phyloP scores from a whole-genome alignment of 2,888 invertebrate genomes.

The Eristalinus aeneus region DNA sequence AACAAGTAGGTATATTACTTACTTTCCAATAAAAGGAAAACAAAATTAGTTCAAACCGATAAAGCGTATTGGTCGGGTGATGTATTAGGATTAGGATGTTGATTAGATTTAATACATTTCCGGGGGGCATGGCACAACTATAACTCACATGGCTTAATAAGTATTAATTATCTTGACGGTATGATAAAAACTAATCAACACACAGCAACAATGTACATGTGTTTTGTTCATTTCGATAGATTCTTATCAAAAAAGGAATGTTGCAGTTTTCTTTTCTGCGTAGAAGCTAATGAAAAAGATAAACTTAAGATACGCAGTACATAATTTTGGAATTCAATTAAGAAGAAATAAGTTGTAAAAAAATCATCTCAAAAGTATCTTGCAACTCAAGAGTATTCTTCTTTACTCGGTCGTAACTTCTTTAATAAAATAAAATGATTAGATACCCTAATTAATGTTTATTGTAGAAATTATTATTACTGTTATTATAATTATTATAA shows the following conservation, averaged over 20 bases:
- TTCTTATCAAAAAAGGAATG: background rate
- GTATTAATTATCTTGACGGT: background rate
- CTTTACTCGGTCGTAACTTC: too few species aligned
- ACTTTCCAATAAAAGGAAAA: too few species aligned
- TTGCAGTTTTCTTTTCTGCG: background rate
- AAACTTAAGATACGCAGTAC: background rate
- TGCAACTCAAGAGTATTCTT: too few species aligned
- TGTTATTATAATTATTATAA: too few species aligned
- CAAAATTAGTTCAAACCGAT: background rate
- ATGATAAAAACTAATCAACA: background rate
- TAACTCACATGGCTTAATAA: background rate
- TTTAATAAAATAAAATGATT: too few species aligned
- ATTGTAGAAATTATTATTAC: too few species aligned
- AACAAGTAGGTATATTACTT: too few species aligned
- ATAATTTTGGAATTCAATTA: background rate
- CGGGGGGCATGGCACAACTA: constrained; percentile 18
- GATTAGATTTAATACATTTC: constrained; percentile 28
- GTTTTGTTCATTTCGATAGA: background rate
- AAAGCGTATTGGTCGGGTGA: background rate
- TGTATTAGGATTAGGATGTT: constrained; percentile 24
- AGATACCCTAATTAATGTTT: too few species aligned
- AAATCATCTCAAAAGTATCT: too few species aligned
- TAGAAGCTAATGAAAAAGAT: background rate
- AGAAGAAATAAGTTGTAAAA: too few species aligned
- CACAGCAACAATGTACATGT: background rate